A percentile compares a stretch with the other conserved stretches of the same genome.
Conservation (phyloP, 2,797 vertebrate genomes). For the Sorex maritimensis region DNA sequence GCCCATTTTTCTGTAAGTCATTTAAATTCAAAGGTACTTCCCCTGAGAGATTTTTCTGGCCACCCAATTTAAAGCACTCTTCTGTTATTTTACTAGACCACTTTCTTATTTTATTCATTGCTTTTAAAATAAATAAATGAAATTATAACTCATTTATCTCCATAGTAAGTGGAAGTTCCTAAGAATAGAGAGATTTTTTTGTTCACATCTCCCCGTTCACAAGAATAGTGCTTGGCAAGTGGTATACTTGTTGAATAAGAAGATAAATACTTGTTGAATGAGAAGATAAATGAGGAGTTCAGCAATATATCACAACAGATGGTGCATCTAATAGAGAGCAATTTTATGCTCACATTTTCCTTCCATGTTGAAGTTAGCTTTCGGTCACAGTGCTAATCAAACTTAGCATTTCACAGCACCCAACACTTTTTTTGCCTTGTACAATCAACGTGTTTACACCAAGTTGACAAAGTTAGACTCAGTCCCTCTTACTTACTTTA, state of each 20-base stretch:
- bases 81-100: too few species aligned
- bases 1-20: not conserved
- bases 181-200: not conserved
- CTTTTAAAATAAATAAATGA: conserved; percentile 1
- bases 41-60: not conserved
- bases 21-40: conserved; percentile 21
- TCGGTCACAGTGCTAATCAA: not conserved
- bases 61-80: not conserved
- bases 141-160: conserved; percentile 6
- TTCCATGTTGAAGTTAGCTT: conserved; percentile 55
- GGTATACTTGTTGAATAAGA: not conserved
- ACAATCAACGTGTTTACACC: not conserved
- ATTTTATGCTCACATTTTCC: not conserved
- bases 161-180: conserved; percentile 22
- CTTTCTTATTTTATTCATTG: conserved; percentile 20
- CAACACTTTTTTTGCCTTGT: conserved; percentile 38
- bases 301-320: not conserved
- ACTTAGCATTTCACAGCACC: conserved; percentile 18
- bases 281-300: conserved; percentile 24
- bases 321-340: not conserved
- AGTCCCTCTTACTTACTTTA: conserved; percentile 76
- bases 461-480: conserved; percentile 26
- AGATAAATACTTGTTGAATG: not conserved
- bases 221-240: conserved; percentile 21
- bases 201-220: not conserved